Evolutionary conservation across 2,888 invertebrate genomes (phyloP).

Genomic region (Drepanosiphum platanoidis): DNA sequence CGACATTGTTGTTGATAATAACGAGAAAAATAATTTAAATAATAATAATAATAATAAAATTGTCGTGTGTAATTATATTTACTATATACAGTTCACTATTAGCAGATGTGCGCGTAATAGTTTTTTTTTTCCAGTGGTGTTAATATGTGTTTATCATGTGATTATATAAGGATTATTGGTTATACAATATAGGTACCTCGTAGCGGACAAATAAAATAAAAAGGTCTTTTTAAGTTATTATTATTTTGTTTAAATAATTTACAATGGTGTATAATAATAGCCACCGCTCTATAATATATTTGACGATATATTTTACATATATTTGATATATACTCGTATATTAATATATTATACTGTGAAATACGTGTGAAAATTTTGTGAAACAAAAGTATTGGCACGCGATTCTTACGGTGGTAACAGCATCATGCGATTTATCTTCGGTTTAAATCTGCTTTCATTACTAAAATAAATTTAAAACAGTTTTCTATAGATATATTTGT

Average conservation of each 20-base stretch:
- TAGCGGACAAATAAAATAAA: not conserved
- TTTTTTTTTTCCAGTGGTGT: not conserved
- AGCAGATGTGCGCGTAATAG: not conserved
- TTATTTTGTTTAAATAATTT: not conserved
- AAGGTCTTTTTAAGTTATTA: conserved; percentile 3
- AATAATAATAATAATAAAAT: conserved; percentile 16
- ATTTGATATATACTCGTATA: not conserved
- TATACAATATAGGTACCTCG: not conserved
- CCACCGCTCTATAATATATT: conserved; percentile 34
- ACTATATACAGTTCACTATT: not conserved
- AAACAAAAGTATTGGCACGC: conserved; percentile 57
- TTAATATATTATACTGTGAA: conserved; percentile 50
- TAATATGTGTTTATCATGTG: not conserved
- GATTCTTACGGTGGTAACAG: conserved; percentile 50
- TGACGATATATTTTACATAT: not conserved
- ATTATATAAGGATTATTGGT: conserved; percentile 6
- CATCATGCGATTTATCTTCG: not conserved
- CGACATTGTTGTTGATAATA: conserved; percentile 11
- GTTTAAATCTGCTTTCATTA: conserved; percentile 5
- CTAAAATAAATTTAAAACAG: conserved; percentile 17
- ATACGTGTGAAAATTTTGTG: conserved; percentile 55
- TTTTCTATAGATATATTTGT: conserved; percentile 15
- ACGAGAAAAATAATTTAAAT: conserved; percentile 25
- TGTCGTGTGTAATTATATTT: conserved; percentile 2
- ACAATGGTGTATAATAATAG: not conserved